Base-by-base conservation (phyloP, 2,797 vertebrate species). In the Syngnathus rostellatus region DNA sequence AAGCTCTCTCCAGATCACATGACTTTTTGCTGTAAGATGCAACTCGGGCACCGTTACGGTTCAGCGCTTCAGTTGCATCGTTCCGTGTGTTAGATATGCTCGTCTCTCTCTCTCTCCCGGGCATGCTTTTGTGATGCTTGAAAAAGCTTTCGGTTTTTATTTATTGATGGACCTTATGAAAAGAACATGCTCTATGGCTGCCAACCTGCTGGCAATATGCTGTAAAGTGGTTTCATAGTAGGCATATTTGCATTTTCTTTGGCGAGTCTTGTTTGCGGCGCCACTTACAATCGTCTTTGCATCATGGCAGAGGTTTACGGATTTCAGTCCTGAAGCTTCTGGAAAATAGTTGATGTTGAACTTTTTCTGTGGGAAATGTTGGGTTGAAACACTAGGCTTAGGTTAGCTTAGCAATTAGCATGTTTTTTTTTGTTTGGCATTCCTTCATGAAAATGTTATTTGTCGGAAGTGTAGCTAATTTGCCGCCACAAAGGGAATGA, bases 91-190 rank as follows among this genome's bases (percentile, higher is more conserved):
- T 53, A 9, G 46, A 21, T 53, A 21, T 50, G 48, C 48, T 50
- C 2, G 7, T 19, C 48, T 50, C 48, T 19, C 48, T 50, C 48
- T 19, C 6, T 50, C n/a, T 21, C 50, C 9, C 50, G 10, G 50
- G n/a, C 50, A 53, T 58, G 14, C 19, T 19, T 58, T 41, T 61
- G 40, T 40, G 38, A 39, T 6, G 57, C 38, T 39, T 39, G 37
- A n/a, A 37, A 59, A 59, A 38, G 14, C 54, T 12, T 57, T 57
- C 8, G 53, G 8, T 54, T 54, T 54, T 58, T 37, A 58, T 38
- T 58, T 58, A 58, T 58, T 58, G 31, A 58, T 37, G 31, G 25
- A 58, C 55, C 55, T 38, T 37, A 58, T 58, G 31, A 58, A 58
- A 38, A 37, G 16, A 58, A 37, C 37, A 58, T 58, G 55, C 25